phyloP scores from a whole-genome alignment of 2,888 invertebrate species.

The Apotomis turbidana region DNA sequence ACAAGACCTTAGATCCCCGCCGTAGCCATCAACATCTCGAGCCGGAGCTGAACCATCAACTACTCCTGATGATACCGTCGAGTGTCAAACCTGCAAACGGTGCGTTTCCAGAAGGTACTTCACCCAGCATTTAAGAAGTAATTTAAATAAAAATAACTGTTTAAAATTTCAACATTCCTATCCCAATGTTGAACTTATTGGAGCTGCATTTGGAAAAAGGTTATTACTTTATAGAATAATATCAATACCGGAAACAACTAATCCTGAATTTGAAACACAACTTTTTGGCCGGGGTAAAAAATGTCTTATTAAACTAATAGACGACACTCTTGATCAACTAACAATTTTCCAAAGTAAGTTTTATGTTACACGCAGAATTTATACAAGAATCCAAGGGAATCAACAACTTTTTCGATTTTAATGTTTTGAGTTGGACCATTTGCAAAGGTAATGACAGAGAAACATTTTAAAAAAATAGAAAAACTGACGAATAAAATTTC shows the following conservation, averaged over 20 bases:
- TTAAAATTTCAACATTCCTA: too few relatives aligned
- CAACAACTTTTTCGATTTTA: constrained; percentile 19
- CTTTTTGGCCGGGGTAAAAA: background rate
- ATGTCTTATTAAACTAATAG: constrained; percentile 11
- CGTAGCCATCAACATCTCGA: too few relatives aligned
- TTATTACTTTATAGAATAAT: constrained; percentile 13
- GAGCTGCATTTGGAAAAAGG: constrained; percentile 4
- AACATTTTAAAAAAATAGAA: constrained; percentile 2
- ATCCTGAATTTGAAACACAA: constrained; percentile 11
- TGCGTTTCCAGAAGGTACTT: constrained; percentile 12
- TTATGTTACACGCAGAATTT: constrained; percentile 16
- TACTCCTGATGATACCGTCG: constrained; percentile 3
- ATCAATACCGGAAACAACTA: background rate
- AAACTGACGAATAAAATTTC: constrained; percentile 10
- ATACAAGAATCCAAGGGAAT: constrained; percentile 18
- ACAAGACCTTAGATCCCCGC: too few relatives aligned
- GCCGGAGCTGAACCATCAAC: too few relatives aligned
- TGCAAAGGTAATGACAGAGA: constrained; percentile 9
- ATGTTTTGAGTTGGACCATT: constrained; percentile 20
- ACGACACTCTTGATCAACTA: constrained; percentile 5
- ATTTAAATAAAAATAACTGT: background rate
- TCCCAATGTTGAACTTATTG: too few relatives aligned
- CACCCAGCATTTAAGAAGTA: constrained; percentile 15
- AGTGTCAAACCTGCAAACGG: constrained; percentile 14
- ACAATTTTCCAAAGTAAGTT: constrained; percentile 17